These are phyloP conservation scores for Ailuropoda melanoleuca DNA, from an alignment of 2,113 vertebrate genomes.

Conservation along the genomic window DNA sequence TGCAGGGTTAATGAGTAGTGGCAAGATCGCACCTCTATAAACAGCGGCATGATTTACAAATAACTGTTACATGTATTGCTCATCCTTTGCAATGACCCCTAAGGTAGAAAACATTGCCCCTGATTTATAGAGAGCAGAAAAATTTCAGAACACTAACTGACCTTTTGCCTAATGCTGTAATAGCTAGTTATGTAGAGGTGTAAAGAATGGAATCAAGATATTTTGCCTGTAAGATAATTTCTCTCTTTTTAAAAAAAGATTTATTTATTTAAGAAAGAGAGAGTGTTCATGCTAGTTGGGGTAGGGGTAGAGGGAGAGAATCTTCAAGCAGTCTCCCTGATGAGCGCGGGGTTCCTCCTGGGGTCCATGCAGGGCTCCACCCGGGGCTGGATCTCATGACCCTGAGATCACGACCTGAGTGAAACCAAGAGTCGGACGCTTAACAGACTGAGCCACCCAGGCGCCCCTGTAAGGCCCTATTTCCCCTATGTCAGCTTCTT, in stretches of 20 bases:
- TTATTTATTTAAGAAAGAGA: background rate
- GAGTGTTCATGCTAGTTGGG: background rate
- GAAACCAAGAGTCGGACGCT: background rate
- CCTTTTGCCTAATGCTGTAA: background rate
- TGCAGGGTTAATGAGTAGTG: background rate
- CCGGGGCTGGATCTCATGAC: background rate
- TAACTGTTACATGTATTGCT: background rate
- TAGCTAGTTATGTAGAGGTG: background rate
- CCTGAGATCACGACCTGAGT: background rate
- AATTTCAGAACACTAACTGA: background rate
- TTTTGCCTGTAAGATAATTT: background rate
- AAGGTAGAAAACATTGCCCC: background rate
- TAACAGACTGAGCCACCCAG: background rate
- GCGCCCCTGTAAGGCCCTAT: background rate
- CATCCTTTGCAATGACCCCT: background rate
- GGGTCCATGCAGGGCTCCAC: background rate
- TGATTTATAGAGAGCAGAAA: background rate
- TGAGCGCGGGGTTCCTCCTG: no score
- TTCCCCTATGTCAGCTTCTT: background rate
- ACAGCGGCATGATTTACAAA: conserved; percentile 10
- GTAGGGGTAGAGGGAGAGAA: background rate
- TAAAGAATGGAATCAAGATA: background rate
- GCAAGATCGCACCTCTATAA: conserved; percentile 34
- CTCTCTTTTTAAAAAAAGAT: background rate
- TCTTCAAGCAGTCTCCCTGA: background rate